phyloP scores from a whole-genome alignment of 2,113 vertebrate genomes.

The Scalopus aquaticus region DNA sequence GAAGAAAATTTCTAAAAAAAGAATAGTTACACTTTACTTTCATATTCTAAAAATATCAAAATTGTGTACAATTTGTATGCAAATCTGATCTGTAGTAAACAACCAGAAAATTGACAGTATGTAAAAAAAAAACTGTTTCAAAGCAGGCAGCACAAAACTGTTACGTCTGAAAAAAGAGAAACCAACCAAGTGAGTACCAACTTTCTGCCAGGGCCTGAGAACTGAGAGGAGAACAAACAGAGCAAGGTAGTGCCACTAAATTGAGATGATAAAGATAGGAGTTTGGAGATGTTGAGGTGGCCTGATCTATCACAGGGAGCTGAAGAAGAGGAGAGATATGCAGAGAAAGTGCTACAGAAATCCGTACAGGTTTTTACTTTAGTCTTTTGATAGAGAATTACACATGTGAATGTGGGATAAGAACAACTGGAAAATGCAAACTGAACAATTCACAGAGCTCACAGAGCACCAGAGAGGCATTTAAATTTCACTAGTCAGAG shows the following conservation, averaged over 20 bases:
- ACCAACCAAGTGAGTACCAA: not conserved
- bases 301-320: not conserved
- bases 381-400: not conserved
- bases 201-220: not conserved
- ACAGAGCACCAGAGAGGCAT: not conserved
- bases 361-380: not conserved
- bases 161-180: not conserved
- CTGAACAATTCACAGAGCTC: not conserved
- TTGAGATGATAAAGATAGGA: not conserved
- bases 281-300: not conserved
- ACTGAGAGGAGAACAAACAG: not conserved
- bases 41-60: not conserved
- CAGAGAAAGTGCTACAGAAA: not conserved
- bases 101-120: not conserved
- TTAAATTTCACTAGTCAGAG: not conserved
- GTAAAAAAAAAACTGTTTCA: not conserved
- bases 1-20: slow-evolving; percentile 13
- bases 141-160: not conserved
- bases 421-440: not conserved
- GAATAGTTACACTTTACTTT: not conserved
- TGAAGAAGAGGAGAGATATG: not conserved
- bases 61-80: not conserved
- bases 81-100: not conserved
- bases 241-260: not conserved
- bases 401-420: not conserved